These are phyloP conservation scores for Pipistrellus pipistrellus DNA, from an alignment of 2,797 vertebrate species.

Conservation along the genomic window DNA sequence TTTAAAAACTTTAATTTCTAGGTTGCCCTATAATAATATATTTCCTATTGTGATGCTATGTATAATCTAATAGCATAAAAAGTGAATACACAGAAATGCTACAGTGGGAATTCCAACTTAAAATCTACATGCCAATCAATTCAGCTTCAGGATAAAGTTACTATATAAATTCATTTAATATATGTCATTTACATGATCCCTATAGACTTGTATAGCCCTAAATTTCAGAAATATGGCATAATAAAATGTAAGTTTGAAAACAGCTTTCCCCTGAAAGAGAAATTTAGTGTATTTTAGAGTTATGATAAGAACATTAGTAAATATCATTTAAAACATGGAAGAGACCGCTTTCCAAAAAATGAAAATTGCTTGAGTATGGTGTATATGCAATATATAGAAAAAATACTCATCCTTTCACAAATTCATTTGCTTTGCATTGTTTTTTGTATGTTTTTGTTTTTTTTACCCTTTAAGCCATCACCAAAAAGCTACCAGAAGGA, in stretches of 20 bases:
- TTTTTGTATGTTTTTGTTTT: not conserved
- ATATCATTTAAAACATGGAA: not conserved
- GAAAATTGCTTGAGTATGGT: conserved; percentile 2
- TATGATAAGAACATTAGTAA: not conserved
- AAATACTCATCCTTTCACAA: not conserved
- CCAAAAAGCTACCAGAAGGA: not conserved
- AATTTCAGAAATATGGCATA: not conserved
- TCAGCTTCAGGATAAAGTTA: not conserved
- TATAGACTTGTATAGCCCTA: not conserved
- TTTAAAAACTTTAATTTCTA: not conserved
- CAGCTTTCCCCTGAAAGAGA: not conserved
- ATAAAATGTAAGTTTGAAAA: not conserved
- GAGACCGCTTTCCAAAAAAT: not conserved
- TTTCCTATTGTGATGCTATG: not conserved
- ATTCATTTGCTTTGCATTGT: not conserved
- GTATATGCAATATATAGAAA: not conserved
- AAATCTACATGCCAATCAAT: not conserved
- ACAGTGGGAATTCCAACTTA: not conserved
- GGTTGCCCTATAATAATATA: not conserved
- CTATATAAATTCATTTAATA: not conserved
- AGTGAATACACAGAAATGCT: not conserved
- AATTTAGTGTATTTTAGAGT: not conserved
- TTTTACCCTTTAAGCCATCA: conserved; percentile 26
- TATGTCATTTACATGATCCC: not conserved
- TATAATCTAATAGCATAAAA: not conserved